Base-by-base conservation (phyloP, 2,888 invertebrate species). In the Mythimna loreyi region DNA sequence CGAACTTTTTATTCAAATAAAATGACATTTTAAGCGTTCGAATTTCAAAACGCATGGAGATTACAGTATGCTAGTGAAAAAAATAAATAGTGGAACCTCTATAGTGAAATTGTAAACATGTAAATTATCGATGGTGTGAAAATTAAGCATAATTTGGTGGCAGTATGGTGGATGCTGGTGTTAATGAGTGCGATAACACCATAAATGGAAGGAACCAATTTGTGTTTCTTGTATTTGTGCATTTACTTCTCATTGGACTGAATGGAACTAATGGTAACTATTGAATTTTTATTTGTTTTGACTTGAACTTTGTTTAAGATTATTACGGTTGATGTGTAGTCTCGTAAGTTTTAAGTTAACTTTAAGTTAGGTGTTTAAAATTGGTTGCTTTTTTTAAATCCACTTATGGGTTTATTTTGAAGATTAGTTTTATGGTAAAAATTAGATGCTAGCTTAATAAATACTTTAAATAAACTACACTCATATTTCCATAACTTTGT, bases 161-260 rank as follows among this genome's bases (percentile, higher is more conserved):
- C 95, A 96, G 95, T 92, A 96, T 96, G 95, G 94, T 96, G 93
- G 92, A 93, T 95, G 93, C 91, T 91, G 93, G 95, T 95, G 94
- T 92, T 92, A 95, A 93, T 92, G 93, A 94, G 92, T 94, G 94
- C 91, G 92, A 94, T 93, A 93, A 93, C 92, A 94, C 92, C 91
- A 89, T 93, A 90, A 93, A 94, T 92, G 95, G 95, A 89, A 94
- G 92, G 92, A 95, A 93, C 92, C 95, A 94, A 94, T 95, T 96
- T 91, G 93, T 95, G 90, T 93, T 92, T 92, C 92, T 96, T 83
- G 92, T 95, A 89, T 92, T 96, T 89, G 95, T 95, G 92, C 96
- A 95, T 93, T 92, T 96, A 86, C 91, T 96, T 85, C 92, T 96
- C 85, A 94, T 96, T 91, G 94, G 95, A 93, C 93, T 96, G 89